Evolutionary conservation across 2,888 invertebrate genomes (phyloP), one percentile per base, ranked within the genome.

Genomic region (Hypercompe scribonia): DNA sequence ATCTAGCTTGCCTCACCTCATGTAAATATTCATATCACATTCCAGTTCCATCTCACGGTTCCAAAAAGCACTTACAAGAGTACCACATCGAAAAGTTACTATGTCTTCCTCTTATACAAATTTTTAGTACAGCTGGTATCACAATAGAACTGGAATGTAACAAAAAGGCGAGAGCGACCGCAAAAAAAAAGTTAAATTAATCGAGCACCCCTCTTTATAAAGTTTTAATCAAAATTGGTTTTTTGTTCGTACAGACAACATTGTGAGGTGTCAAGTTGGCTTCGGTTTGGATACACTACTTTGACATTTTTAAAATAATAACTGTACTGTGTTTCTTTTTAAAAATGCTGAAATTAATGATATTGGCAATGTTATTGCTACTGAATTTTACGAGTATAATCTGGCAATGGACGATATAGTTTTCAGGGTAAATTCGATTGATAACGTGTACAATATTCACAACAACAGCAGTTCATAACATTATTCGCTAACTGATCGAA

Each of bases 141-240:
- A 66, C 76, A 73, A 80, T 81, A 82, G 76, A 76, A 68, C 81
- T 72, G 70, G 74, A 69, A 65, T 65, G 64, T 72, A 81, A 77
- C 77, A 80, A 76, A 78, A 80, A 80, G 73, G 74, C 75, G 74
- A 66, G 54, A 74, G 73, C 70, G 28, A 77, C 79, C 81, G 74
- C 81, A 78, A 84, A 87, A 89, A 87, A 89, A 90, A 92, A 91
- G 90, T 91, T 91, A 90, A 90, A 91, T 91, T 89, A 91, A 91
- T 90, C 86, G 86, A 79, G 79, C 76, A 78, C 81, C 82, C 85
- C 83, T 84, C 84, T 82, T 87, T 86, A 84, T 81, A 84, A 90
- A 91, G 88, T 90, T 91, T 90, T 90, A 88, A 90, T 90, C 89
- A 89, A 90, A 89, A 90, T 87, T 90, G 85, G 78, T 86, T 84